Evolutionary conservation across 2,113 vertebrate species (phyloP).

Genomic region (Trochalopteron elliotii): DNA sequence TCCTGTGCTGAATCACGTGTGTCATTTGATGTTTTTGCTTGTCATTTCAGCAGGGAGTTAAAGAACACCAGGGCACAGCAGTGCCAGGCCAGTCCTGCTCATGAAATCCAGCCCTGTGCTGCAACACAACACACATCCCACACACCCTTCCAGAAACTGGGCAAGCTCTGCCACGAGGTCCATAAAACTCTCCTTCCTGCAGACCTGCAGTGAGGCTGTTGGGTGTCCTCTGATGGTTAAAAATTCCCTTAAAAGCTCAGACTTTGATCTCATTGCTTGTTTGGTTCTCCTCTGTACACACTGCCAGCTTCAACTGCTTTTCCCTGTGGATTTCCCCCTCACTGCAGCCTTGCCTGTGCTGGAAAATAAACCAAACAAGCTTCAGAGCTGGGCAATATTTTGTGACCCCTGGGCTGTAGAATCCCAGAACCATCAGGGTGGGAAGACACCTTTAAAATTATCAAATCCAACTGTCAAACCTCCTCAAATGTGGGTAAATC

Average conservation of each 20-base stretch:
- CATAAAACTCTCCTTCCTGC: not conserved
- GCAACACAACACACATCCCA: not conserved
- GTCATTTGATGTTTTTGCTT: not conserved
- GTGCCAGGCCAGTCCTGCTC: not conserved
- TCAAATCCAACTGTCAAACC: not conserved
- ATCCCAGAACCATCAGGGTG: not conserved
- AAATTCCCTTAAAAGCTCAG: not conserved
- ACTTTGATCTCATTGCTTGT: not conserved
- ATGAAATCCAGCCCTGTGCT: not conserved
- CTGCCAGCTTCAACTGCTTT: not conserved
- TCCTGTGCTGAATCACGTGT: not conserved
- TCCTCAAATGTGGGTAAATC: not conserved
- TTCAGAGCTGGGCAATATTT: rapidly evolving
- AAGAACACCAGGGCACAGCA: not conserved
- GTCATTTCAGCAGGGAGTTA: not conserved
- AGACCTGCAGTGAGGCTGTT: not conserved
- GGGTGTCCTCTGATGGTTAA: not conserved
- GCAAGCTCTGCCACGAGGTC: not conserved
- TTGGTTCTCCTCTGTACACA: not conserved
- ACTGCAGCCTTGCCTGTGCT: not conserved
- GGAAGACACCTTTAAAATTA: not conserved
- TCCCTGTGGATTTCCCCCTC: not conserved
- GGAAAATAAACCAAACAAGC: not conserved
- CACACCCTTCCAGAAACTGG: not conserved
- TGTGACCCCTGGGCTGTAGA: not conserved